Percentiles rank a stretch among this genome's conserved stretches.
Evolutionary conservation across 92 coral and sea anemone genomes (phyloP).

Genomic region (Scolanthus callimorphus): DNA sequence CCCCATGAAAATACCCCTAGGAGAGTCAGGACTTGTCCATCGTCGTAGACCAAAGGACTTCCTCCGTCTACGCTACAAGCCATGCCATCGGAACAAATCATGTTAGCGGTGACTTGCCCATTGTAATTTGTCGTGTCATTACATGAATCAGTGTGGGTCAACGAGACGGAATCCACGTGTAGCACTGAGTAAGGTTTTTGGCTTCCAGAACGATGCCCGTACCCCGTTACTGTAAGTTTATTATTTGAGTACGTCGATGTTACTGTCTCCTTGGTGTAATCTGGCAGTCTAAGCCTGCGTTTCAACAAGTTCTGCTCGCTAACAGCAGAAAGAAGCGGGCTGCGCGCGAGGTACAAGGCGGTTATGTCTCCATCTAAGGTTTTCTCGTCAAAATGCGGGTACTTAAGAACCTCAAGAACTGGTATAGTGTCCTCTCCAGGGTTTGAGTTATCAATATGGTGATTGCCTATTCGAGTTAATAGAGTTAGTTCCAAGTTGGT

Average conservation of each 20-base stretch:
- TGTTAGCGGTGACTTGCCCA: constrained; percentile 22
- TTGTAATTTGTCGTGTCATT: constrained; percentile 25
- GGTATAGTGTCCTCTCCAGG: constrained; percentile 61
- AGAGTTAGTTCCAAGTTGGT: constrained; percentile 27
- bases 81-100: constrained; percentile 44
- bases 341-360: constrained; percentile 54
- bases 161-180: constrained; percentile 33
- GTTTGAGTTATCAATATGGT: constrained; percentile 34
- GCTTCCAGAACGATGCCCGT: constrained; percentile 64
- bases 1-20: constrained; percentile 79
- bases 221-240: constrained; percentile 50
- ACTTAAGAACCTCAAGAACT: constrained; percentile 45
- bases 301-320: constrained; percentile 1
- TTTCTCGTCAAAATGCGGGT: constrained; percentile 37
- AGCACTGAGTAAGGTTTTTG: constrained; percentile 39
- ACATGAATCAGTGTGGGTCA: constrained; percentile 32
- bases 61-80: constrained; percentile 73
- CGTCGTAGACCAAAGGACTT: constrained; percentile 56
- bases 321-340: constrained; percentile 32
- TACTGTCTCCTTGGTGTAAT: constrained; percentile 1
- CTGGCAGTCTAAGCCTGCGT: constrained; percentile 8
- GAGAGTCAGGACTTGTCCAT: constrained; percentile 26
- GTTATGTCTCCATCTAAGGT: constrained; percentile 50
- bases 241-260: background rate
- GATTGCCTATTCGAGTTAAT: constrained; percentile 55